Conservation (phyloP, 2,113 vertebrate genomes). For the Eretmochelys imbricata region DNA sequence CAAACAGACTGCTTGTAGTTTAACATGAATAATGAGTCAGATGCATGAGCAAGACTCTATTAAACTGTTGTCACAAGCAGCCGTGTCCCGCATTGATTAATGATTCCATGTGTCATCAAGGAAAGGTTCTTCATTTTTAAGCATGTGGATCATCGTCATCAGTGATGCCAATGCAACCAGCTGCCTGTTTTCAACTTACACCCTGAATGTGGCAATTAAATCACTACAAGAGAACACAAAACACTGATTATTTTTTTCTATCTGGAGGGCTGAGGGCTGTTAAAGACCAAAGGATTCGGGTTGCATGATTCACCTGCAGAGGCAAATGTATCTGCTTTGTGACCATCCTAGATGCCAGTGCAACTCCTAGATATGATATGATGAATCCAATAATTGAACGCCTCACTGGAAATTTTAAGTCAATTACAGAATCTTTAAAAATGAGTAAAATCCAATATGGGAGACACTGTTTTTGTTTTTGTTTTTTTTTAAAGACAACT, state of each 20-base stretch:
- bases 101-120: conserved; percentile 47
- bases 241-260: conserved; percentile 23
- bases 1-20: conserved; percentile 63
- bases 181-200: conserved; percentile 32
- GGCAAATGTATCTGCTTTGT: conserved; percentile 11
- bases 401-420: background rate
- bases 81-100: conserved; percentile 46
- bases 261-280: background rate
- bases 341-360: background rate
- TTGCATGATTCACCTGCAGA: background rate
- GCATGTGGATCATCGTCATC: background rate
- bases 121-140: conserved; percentile 67
- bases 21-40: conserved; percentile 70
- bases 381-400: background rate
- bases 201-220: conserved; percentile 34
- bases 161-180: background rate
- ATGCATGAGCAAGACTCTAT: conserved; percentile 64
- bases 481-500: background rate
- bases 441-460: background rate
- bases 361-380: background rate
- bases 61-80: conserved; percentile 61
- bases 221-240: conserved; percentile 30
- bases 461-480: background rate
- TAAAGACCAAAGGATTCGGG: background rate
- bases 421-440: background rate